Base-by-base conservation (phyloP, 23 tunicate species). In the Trididemnum miniatum region DNA sequence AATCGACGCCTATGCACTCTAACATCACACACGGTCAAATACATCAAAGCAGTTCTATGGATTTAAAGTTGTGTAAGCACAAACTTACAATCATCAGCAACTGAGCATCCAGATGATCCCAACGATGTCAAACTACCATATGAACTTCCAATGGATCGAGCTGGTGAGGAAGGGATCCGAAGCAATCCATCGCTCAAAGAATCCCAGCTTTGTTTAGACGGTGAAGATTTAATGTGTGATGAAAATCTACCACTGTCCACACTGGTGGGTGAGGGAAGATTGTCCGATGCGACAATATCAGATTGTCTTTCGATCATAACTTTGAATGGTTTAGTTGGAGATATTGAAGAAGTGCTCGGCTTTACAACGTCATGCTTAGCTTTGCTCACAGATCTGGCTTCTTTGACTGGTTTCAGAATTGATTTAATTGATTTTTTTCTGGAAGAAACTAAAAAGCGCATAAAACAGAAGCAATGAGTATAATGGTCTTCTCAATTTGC, bases 81-180 rank as follows among this genome's bases (percentile, higher is more conserved):
- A 9, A 44, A 89, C 88, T 83, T 59, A 89, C 94, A 62, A 59
- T 89, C 94, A 83, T 89, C 94, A 24, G 83, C 86, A 49, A 66
- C 81, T 15, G 89, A 85, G 49, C 84, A 80, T 0, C 80, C 76
- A 1, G 97, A 91, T 31, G 97, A 91, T 25, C 84, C 85, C 24
- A 91, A 29, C 5, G 97, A 91, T 1, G 81, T 77, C 87, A 91
- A 7, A 38, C 97, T 91, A 1, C 89, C 89, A 69, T 86, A 91
- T 33, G 93, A 91, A 32, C 90, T 86, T 34, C 73, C 84, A 12
- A 40, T 34, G 35, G 86, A 82, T 71, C 86, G 7, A 1, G 76
- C 86, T 51, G 86, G 86, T 1, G 86, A 82, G 49, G 86, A 30
- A 34, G 76, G 65, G 9, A 63, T 35, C 38, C 31, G 65, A 2